These are phyloP conservation scores for Monodelphis domestica DNA, from an alignment of 2,797 vertebrate species.

Conservation along the genomic window DNA sequence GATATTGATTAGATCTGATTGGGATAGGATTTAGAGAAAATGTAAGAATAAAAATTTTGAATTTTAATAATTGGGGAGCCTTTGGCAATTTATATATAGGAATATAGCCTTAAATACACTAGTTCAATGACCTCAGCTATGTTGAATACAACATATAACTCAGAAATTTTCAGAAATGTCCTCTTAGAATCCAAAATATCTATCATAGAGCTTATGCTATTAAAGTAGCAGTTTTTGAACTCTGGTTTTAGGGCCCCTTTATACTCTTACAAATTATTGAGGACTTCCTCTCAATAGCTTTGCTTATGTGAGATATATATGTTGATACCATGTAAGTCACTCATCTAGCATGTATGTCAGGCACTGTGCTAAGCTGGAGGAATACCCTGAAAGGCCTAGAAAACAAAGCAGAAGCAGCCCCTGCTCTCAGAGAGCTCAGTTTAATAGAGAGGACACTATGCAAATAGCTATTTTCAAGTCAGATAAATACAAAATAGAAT, in stretches of 20 bases:
- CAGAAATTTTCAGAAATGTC: not conserved
- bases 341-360: not conserved
- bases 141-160: not conserved
- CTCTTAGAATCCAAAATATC: not conserved
- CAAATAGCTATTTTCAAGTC: not conserved
- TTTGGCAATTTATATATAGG: conserved; percentile 40
- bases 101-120: conserved; percentile 5
- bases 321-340: not conserved
- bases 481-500: not conserved
- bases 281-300: not conserved
- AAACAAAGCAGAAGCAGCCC: not conserved
- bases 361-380: not conserved
- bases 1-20: not conserved
- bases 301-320: not conserved
- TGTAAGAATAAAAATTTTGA: conserved; percentile 21
- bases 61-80: not conserved
- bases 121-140: conserved; percentile 10
- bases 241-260: not conserved
- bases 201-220: not conserved
- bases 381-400: not conserved
- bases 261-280: not conserved
- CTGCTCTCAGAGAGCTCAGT: not conserved
- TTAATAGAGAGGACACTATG: not conserved
- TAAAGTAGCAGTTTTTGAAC: not conserved
- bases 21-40: conserved; percentile 19